Evolutionary conservation across 2,797 vertebrate species (phyloP), one percentile per base, ranked within the genome.

Genomic region (Sciurus carolinensis): DNA sequence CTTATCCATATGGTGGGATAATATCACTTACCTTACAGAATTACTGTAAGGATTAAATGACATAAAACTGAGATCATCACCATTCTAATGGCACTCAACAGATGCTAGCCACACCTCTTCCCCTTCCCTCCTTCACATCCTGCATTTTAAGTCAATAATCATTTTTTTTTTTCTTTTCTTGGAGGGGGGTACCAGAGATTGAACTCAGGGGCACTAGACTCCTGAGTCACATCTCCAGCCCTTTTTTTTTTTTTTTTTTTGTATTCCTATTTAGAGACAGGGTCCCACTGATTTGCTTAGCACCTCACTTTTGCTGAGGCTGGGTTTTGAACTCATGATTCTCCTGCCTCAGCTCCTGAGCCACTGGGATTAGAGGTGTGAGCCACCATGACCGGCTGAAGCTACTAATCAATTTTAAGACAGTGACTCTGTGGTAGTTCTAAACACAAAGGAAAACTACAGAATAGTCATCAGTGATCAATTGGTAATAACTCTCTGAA

Each of bases 21-120:
- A 62, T 94, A 95, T 97, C 92, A 62, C 71, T 90, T 97, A 93
- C 96, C 94, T 94, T 93, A 95, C 77, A 97, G 96, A 96, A 96
- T 36, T 88, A 91, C 96, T 57, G 30, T 72, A 82, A 95, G 89
- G 79, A 97, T 97, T 93, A 96, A 95, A n/a, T 97, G 69, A 96
- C 94, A 92, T 95, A 95, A 97, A 95, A 95, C 15, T 83, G 96
- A 98, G 96, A 93, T 93, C 93, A 93, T 93, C 93, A 66, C 24
- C 62, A 20, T 57, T 91, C 81, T 73, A 94, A 71, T 11, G 50
- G 36, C 76, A 95, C 87, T 89, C 80, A 93, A 62, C 2, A 75
- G 87, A 87, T 22, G 44, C 62, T 17, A 84, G 57, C n/a, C 54
- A 93, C 26, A 81, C 14, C 24, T 73, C 66, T 50, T 64, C 17